Base-by-base conservation (phyloP, 1,140 invertebrate genomes). In the Cydia splendana region DNA sequence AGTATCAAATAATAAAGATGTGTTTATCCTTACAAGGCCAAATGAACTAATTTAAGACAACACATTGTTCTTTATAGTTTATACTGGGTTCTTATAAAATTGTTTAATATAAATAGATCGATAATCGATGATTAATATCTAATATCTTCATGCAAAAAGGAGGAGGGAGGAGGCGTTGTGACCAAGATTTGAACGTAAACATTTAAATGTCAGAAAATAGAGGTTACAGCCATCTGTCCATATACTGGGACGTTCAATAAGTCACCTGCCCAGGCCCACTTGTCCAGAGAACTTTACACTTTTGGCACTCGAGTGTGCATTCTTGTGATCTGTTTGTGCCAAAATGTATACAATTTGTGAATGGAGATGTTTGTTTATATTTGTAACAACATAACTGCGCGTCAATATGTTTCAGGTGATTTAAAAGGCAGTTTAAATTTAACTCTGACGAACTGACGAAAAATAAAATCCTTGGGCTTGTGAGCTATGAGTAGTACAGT, bases 201-300 rank as follows among this genome's bases (percentile, higher is more conserved):
- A 15, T 48, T 48, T 48, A 48, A 48, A 42, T 42, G 45, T 15
- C 45, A 13, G 45, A 13, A 48, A 48, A 48, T 18, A 57, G 53
- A 20, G 53, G 53, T 13, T 18, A 18, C 15, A 1, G 13, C 12
- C n/a, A 1, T 18, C n/a, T 13, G 15, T n/a, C 48, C 15, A n/a
- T 5, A n/a, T n/a, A 57, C 15, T 57, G 53, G 15, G n/a, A 57
- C n/a, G 53, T 18, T 18, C 53, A 57, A 18, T 57, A 57, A 57
- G 53, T 57, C 53, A 57, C 53, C 53, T 62, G 18, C 18, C 24
- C 57, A 62, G 3, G 20, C 6, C 4, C 1, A 34, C 28, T 69
- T 38, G 65, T 69, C 30, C 28, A 71, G 34, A 71, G 34, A 71
- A 71, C 34, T 71, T 42, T 71, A 71, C 13, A 71, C 67, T 42